These are phyloP conservation scores for Frieseomelitta varia DNA, from an alignment of 1,140 invertebrate species.

Conservation along the genomic window DNA sequence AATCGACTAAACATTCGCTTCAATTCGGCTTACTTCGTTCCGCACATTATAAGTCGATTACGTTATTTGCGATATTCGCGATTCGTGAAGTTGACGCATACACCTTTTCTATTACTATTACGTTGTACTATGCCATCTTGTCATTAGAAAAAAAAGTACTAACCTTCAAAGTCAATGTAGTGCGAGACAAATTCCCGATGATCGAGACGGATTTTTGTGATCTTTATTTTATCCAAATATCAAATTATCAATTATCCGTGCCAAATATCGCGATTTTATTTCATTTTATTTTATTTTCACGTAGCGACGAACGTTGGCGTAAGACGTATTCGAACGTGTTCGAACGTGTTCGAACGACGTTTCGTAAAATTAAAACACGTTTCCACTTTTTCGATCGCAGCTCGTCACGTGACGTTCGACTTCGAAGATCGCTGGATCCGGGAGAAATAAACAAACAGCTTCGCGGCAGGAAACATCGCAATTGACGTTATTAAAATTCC, in stretches of 20 bases:
- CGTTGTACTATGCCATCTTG: too few relatives aligned
- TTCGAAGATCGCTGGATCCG: neutral
- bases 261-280: neutral
- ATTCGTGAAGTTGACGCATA: too few relatives aligned
- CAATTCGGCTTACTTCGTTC: too few relatives aligned
- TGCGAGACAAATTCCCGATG: too few relatives aligned
- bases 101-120: too few relatives aligned
- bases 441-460: neutral
- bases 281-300: too few relatives aligned
- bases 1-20: too few relatives aligned
- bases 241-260: conserved; percentile 11
- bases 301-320: neutral
- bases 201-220: too few relatives aligned
- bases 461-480: neutral
- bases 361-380: neutral
- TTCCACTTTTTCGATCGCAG: neutral
- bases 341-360: neutral
- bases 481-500: neutral
- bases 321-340: neutral
- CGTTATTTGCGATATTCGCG: too few relatives aligned
- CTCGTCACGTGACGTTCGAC: neutral
- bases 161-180: too few relatives aligned
- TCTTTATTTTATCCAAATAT: neutral
- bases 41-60: too few relatives aligned
- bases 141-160: too few relatives aligned